Conservation (phyloP, 92 coral and sea anemone genomes). For the Paramuricea clavata region DNA sequence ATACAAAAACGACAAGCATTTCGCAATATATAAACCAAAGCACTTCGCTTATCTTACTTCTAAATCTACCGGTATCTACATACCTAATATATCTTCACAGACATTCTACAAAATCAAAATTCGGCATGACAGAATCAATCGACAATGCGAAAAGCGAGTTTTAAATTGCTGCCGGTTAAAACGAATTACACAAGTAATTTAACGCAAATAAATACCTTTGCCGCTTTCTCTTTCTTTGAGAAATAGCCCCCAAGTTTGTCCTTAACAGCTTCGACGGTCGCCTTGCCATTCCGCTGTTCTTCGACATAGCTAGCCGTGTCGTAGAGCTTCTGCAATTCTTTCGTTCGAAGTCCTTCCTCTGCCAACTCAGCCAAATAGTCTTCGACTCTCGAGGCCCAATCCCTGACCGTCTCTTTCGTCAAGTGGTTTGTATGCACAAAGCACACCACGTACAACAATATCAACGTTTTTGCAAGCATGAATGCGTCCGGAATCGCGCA, state of each 20-base stretch:
- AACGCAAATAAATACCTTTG: conserved; percentile 68
- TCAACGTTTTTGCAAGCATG: conserved; percentile 1
- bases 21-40: no score
- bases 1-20: no score
- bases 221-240: conserved; percentile 91
- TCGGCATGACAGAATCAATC: neutral
- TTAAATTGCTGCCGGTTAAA: neutral
- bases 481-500: neutral
- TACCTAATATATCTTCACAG: neutral
- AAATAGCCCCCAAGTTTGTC: conserved; percentile 91
- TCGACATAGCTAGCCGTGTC: conserved; percentile 88
- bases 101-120: neutral
- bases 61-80: neutral
- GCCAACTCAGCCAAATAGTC: conserved; percentile 82
- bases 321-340: conserved; percentile 87
- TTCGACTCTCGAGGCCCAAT: conserved; percentile 89
- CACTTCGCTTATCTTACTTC: neutral
- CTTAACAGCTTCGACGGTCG: conserved; percentile 88
- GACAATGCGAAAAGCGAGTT: neutral
- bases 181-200: neutral
- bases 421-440: conserved; percentile 29
- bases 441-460: neutral
- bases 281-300: conserved; percentile 84
- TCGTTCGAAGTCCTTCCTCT: conserved; percentile 89
- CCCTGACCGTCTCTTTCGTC: conserved; percentile 59